Conservation (phyloP, 2,113 vertebrate species). For the Hemichromis elongatus region DNA sequence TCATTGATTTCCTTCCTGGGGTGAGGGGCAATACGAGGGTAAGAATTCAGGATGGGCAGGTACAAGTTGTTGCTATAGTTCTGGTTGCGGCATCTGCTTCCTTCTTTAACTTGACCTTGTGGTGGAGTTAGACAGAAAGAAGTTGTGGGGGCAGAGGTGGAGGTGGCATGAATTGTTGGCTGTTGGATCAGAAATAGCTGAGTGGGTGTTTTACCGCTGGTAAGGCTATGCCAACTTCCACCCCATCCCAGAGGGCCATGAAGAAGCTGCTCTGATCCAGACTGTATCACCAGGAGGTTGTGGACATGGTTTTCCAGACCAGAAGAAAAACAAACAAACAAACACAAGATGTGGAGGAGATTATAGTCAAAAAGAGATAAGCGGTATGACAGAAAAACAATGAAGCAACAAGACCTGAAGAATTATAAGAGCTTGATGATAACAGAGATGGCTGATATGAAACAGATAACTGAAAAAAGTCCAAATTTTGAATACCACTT, state of each 20-base stretch:
- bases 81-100: conserved; percentile 8
- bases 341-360: neutral
- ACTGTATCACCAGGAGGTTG: conserved; percentile 42
- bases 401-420: neutral
- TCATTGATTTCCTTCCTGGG: conserved; percentile 52
- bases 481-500: too few species aligned
- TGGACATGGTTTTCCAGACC: neutral
- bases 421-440: neutral
- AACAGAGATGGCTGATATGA: neutral
- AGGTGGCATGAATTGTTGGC: neutral
- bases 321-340: neutral
- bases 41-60: conserved; percentile 69
- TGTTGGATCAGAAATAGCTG: conserved; percentile 65
- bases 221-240: conserved; percentile 18
- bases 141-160: neutral
- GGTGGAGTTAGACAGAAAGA: neutral
- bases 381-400: neutral
- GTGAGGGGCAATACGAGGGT: conserved; percentile 68
- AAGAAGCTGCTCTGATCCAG: conserved; percentile 43
- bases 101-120: conserved; percentile 23
- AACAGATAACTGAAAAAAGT: too few species aligned
- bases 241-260: conserved; percentile 58
- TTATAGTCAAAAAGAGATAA: conserved; percentile 29
- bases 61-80: conserved; percentile 51
- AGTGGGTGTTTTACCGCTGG: conserved; percentile 22